Base-by-base conservation (phyloP, 2,113 vertebrate genomes). In the Paratilapia polleni region DNA sequence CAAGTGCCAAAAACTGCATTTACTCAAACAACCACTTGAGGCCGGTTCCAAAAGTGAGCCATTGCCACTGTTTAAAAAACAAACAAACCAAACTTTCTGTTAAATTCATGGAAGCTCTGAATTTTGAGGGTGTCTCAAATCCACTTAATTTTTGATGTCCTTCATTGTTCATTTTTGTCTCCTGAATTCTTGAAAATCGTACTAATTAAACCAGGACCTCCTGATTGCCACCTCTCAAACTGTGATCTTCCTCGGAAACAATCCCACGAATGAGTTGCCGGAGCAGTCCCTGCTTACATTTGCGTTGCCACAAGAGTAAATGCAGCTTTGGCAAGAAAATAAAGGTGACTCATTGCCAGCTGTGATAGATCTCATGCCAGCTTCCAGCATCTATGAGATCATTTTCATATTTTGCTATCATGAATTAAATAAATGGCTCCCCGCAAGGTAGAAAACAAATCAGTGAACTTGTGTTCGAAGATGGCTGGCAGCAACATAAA, bases 361-460 rank as follows among this genome's bases (percentile, higher is more conserved):
- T 17, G 28, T 79, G 60, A 73, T 26, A 24, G 34, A 87, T 49
- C 56, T 58, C 17, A 2, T 52, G 73, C 56, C 56, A 59, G 38
- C 41, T 81, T 83, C 60, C 49, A 76, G 52, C 43, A 20, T 73
- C 24, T 70, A 22, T 2, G 15, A 26, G 47, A 86, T 57, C 1
- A 54, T 58, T 87, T 81, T 79, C 10, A 78, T 52, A 75, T 56
- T 60, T 58, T 15, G 64, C 62, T 62, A 52, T 38, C 14, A 75
- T 74, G 52, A 87, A 83, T 85, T 12, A 83, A 85, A 88, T 58
- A 19, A 11, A 81, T 22, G 34, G 66, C 62, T 64, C 64, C 24
- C 63, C 85, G 77, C 24, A 26, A 70, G 73, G n/a, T 26, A 43
- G 43, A 85, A 88, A 73, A 82, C 64, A 82, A 80, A 86, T 86